Evolutionary conservation across 2,113 vertebrate species (phyloP).

Genomic region (Myrmecophaga tridactyla): DNA sequence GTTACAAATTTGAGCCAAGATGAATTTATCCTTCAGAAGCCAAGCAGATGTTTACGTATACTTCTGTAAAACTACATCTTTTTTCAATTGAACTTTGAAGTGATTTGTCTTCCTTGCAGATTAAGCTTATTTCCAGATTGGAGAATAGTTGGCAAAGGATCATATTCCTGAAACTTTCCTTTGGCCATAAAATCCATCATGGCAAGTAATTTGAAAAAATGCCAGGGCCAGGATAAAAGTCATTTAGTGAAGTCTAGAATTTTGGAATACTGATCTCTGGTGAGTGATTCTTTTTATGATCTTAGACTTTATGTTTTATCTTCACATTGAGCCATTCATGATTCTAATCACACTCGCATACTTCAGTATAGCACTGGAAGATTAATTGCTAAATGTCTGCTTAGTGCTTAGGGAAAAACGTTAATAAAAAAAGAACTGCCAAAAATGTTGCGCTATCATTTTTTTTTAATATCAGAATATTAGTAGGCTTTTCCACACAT

Average conservation of each 20-base stretch:
- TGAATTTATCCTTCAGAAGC: background rate
- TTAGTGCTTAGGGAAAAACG: background rate
- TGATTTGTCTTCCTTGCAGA: background rate
- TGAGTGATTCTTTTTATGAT: background rate
- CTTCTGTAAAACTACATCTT: background rate
- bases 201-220: background rate
- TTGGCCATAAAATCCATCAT: background rate
- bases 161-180: background rate
- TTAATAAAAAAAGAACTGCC: slow-evolving; percentile 41
- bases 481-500: background rate
- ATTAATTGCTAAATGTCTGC: slow-evolving; percentile 46
- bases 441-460: background rate
- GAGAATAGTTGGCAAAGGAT: background rate
- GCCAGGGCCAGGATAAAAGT: background rate
- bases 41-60: background rate
- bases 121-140: background rate
- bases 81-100: background rate
- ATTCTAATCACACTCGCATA: slow-evolving; percentile 33
- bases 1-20: background rate
- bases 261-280: background rate
- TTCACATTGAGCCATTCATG: background rate
- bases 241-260: background rate
- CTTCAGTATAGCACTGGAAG: slow-evolving; percentile 23
- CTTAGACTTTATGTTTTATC: slow-evolving; percentile 9
- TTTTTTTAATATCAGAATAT: slow-evolving; percentile 39